phyloP scores from a whole-genome alignment of 1,140 invertebrate genomes.

The Temnothorax longispinosus region DNA sequence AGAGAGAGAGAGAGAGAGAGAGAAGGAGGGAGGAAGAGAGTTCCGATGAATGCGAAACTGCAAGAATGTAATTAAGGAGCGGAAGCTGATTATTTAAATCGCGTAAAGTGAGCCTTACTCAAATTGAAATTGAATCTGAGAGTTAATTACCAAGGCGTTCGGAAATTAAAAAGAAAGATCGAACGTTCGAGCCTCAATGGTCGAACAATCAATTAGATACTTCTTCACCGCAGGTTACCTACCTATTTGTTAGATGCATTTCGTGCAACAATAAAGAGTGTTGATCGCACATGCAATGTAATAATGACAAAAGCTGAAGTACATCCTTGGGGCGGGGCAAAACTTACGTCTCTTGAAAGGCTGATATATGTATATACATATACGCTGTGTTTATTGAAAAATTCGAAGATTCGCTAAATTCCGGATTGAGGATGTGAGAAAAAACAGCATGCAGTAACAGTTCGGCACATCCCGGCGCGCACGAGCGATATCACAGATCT shows the following conservation, averaged over 20 bases:
- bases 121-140: constrained; percentile 43
- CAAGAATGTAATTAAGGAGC: constrained; percentile 34
- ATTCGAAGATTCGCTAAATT: constrained; percentile 16
- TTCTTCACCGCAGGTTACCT: neutral
- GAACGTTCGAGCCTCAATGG: neutral
- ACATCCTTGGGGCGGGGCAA: neutral
- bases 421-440: neutral
- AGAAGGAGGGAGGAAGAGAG: neutral
- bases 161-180: constrained; percentile 30
- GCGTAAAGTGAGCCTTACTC: neutral
- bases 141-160: constrained; percentile 25
- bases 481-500: neutral
- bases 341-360: neutral
- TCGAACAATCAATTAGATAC: neutral
- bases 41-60: constrained; percentile 1
- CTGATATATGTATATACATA: too few relatives aligned
- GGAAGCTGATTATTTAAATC: constrained; percentile 28
- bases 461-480: too few relatives aligned
- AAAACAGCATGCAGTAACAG: neutral
- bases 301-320: neutral
- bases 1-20: neutral
- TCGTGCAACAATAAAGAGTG: neutral
- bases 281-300: neutral
- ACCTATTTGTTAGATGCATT: neutral
- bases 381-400: neutral